phyloP scores from a whole-genome alignment of 2,113 vertebrate species.

The Trogon melanurus region DNA sequence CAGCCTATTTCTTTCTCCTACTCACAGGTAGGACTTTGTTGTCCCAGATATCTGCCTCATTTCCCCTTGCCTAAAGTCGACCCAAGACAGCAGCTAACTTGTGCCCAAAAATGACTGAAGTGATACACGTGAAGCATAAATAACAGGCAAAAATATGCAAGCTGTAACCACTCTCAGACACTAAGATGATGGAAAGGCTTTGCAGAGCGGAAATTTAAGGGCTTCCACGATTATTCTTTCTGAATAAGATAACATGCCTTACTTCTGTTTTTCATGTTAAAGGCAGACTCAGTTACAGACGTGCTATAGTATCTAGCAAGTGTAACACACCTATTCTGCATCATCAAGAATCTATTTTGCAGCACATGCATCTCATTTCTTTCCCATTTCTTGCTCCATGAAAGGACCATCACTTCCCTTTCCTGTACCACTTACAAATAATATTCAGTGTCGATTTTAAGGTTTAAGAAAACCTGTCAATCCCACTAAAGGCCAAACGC shows the following conservation, averaged over 20 bases:
- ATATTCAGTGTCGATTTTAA: not conserved
- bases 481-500: not conserved
- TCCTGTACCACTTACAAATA: not conserved
- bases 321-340: not conserved
- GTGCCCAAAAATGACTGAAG: not conserved
- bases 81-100: not conserved
- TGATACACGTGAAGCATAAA: not conserved
- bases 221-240: not conserved
- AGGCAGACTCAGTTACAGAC: not conserved
- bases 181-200: not conserved
- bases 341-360: not conserved
- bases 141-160: not conserved
- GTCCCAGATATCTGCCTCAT: not conserved
- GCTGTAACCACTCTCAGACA: not conserved
- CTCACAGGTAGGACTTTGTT: not conserved
- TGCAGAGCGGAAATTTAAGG: not conserved
- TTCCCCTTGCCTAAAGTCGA: conserved; percentile 1
- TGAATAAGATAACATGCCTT: not conserved
- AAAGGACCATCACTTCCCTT: not conserved
- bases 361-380: not conserved
- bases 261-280: not conserved
- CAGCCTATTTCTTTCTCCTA: not conserved
- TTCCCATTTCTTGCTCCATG: not conserved
- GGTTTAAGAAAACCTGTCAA: not conserved
- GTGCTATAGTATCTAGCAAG: not conserved